Evolutionary conservation across 1,140 invertebrate species (phyloP).

Genomic region (Lamellibrachia luymesi): DNA sequence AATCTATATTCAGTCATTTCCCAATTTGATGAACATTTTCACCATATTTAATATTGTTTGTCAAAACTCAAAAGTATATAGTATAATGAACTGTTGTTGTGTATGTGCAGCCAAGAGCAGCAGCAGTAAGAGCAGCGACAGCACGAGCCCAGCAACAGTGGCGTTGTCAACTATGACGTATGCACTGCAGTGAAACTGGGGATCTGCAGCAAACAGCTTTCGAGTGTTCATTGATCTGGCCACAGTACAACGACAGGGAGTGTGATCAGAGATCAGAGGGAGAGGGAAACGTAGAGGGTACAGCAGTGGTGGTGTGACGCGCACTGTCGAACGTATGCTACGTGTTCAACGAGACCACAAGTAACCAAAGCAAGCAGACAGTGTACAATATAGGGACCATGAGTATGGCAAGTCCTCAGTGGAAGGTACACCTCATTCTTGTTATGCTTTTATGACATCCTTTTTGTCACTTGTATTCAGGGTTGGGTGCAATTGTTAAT

Average conservation of each 20-base stretch:
- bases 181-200: not conserved
- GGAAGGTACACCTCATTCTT: slow-evolving; percentile 62
- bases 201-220: not conserved
- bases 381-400: not conserved
- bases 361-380: not conserved
- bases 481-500: no score
- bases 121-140: not conserved
- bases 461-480: no score
- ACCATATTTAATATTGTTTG: no score
- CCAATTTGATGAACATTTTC: no score
- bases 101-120: not conserved
- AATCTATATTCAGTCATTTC: no score
- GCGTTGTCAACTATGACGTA: not conserved
- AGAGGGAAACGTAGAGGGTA: not conserved
- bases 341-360: not conserved
- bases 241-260: not conserved
- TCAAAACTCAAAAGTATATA: no score
- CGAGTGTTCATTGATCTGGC: not conserved
- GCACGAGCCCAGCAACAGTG: slow-evolving; percentile 2
- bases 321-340: not conserved
- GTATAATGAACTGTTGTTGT: not conserved
- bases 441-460: no score
- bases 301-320: not conserved
- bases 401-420: slow-evolving; percentile 70
- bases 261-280: not conserved